A percentile compares a stretch with the other conserved stretches of the same genome.
Conservation (phyloP, 2,797 vertebrate genomes). For the Acipenser transmontanus region DNA sequence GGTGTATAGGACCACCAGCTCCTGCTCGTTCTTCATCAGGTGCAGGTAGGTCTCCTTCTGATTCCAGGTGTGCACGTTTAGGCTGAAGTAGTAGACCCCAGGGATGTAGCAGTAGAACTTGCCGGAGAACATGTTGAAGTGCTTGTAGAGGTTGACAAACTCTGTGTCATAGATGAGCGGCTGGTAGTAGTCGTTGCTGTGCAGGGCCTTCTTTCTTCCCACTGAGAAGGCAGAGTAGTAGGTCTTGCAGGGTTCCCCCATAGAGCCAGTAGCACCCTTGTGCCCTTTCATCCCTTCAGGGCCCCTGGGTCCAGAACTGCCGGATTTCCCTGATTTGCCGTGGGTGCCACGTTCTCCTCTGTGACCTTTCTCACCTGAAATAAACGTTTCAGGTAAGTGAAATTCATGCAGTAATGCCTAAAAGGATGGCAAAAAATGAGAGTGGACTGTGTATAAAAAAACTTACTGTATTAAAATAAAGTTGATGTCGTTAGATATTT, state of each 20-base stretch:
- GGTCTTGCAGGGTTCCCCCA: conserved; percentile 69
- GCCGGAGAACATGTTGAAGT: conserved; percentile 85
- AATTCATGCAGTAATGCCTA: no score
- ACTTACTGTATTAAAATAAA: no score
- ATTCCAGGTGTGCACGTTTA: conserved; percentile 86
- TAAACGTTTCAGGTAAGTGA: no score
- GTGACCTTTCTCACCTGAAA: conserved; percentile 75
- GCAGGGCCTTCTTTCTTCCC: conserved; percentile 75
- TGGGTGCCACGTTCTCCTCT: conserved; percentile 58
- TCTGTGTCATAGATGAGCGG: conserved; percentile 75
- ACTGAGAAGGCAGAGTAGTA: conserved; percentile 79
- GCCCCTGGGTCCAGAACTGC: conserved; percentile 56
- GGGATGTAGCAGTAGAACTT: conserved; percentile 80
- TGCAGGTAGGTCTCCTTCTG: conserved; percentile 87
- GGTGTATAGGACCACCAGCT: conserved; percentile 72
- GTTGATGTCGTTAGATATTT: no score
- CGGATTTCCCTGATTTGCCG: conserved; percentile 66
- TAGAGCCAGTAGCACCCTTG: conserved; percentile 64
- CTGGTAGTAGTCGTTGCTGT: conserved; percentile 78
- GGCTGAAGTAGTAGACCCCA: conserved; percentile 78
- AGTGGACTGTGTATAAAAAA: no score
- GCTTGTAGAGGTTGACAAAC: conserved; percentile 77
- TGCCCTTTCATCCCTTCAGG: conserved; percentile 60
- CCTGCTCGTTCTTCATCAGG: conserved; percentile 65
- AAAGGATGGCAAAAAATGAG: no score